These are phyloP conservation scores for Molossus alvarezi DNA, from an alignment of 2,797 vertebrate species.

Conservation along the genomic window DNA sequence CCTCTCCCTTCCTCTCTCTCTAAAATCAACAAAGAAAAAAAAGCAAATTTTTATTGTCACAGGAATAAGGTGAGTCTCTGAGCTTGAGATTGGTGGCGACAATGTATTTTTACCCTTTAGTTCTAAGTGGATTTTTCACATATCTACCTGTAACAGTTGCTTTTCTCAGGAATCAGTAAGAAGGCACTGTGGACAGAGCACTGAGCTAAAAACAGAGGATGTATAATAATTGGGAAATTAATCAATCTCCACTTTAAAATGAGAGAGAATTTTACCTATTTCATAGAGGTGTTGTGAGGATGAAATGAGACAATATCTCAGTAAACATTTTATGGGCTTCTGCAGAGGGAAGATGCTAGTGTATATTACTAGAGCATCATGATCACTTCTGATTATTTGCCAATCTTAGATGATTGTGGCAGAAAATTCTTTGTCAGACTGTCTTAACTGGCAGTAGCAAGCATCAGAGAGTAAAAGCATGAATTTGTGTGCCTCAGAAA, in stretches of 20 bases:
- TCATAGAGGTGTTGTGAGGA: slow-evolving; percentile 25
- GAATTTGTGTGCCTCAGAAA: slow-evolving; percentile 48
- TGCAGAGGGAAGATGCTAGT: neutral
- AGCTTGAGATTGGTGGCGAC: neutral
- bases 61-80: neutral
- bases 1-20: too few species aligned
- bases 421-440: slow-evolving; percentile 45
- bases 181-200: slow-evolving; percentile 6
- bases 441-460: slow-evolving; percentile 9
- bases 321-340: slow-evolving; percentile 32
- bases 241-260: slow-evolving; percentile 30
- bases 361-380: slow-evolving; percentile 8
- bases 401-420: neutral
- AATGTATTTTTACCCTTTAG: slow-evolving; percentile 33
- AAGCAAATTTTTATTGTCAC: slow-evolving; percentile 46
- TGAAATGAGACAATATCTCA: neutral
- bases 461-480: neutral
- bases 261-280: slow-evolving; percentile 19
- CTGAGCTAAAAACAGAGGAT: slow-evolving; percentile 21
- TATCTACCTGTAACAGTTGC: neutral
- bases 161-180: slow-evolving; percentile 40
- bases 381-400: slow-evolving; percentile 47
- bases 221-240: slow-evolving; percentile 37
- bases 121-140: slow-evolving; percentile 38
- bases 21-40: neutral